Percentiles rank a stretch among this genome's conserved stretches.
Conservation (phyloP, 2,113 vertebrate genomes). For the Apteryx mantelli region DNA sequence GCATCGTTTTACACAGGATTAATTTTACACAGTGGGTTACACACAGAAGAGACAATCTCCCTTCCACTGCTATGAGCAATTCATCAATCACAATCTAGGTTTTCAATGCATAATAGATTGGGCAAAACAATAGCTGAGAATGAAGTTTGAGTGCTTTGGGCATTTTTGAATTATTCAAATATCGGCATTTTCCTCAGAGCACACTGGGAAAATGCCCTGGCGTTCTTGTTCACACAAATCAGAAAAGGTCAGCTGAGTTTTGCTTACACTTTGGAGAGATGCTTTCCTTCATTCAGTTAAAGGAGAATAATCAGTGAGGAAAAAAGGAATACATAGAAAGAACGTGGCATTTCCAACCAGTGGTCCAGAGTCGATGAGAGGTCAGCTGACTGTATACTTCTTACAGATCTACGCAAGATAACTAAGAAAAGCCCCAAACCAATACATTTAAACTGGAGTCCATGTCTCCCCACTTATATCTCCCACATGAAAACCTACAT, state of each 20-base stretch:
- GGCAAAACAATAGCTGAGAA: constrained; percentile 60
- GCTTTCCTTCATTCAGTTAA: not conserved
- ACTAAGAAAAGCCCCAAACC: not conserved
- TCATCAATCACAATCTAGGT: constrained; percentile 39
- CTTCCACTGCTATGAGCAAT: not conserved
- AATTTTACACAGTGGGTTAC: constrained; percentile 28
- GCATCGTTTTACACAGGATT: constrained; percentile 4
- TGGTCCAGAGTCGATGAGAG: not conserved
- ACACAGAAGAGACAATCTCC: not conserved
- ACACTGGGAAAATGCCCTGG: constrained; percentile 22
- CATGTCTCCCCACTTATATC: not conserved
- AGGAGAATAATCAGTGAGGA: not conserved
- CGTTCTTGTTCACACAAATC: not conserved
- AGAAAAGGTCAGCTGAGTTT: constrained; percentile 12
- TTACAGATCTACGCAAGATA: not conserved
- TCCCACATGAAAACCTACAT: not conserved
- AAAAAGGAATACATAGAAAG: not conserved
- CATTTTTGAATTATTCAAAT: constrained; percentile 38
- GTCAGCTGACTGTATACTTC: not conserved
- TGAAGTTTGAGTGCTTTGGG: constrained; percentile 29
- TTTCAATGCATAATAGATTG: constrained; percentile 46
- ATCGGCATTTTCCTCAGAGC: not conserved
- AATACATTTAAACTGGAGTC: not conserved
- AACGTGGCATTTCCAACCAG: not conserved
- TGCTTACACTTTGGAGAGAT: not conserved